A percentile compares a stretch with the other conserved stretches of the same genome.
Conservation (phyloP, 2,888 invertebrate genomes). For the Cryptophagus acutangulus region DNA sequence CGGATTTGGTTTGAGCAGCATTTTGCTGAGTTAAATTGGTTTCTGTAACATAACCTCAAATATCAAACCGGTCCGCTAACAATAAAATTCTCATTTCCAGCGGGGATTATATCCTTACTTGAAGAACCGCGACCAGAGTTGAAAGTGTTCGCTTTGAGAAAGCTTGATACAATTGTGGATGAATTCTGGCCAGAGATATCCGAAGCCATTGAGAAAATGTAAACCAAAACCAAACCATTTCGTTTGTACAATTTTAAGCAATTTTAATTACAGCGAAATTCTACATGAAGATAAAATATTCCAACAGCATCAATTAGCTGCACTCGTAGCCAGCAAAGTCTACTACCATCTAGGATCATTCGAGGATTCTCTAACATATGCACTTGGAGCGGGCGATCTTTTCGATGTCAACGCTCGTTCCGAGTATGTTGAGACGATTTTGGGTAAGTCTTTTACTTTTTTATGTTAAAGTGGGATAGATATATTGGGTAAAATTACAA, state of each 20-base stretch:
- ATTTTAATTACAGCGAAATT: conserved; percentile 64
- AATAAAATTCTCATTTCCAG: conserved; percentile 47
- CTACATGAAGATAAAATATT: conserved; percentile 89
- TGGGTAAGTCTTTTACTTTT: conserved; percentile 51
- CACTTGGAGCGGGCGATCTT: conserved; percentile 88
- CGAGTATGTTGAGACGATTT: conserved; percentile 95
- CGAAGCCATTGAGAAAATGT: conserved; percentile 95
- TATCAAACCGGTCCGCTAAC: conserved; percentile 13
- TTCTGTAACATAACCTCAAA: conserved; percentile 30
- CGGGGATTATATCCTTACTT: conserved; percentile 91
- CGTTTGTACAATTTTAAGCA: neutral
- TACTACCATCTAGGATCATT: conserved; percentile 97
- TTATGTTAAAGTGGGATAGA: neutral
- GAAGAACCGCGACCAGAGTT: conserved; percentile 92
- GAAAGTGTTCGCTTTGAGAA: conserved; percentile 88
- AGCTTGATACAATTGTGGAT: conserved; percentile 89
- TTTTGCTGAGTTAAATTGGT: too few species aligned
- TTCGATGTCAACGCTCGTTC: conserved; percentile 92
- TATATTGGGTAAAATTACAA: too few species aligned
- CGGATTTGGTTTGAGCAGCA: too few species aligned
- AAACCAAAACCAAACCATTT: conserved; percentile 33
- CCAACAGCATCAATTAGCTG: conserved; percentile 86
- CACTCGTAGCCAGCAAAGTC: conserved; percentile 96
- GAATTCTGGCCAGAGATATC: conserved; percentile 99
- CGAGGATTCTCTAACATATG: conserved; percentile 95